Conservation (phyloP, 92 coral and sea anemone genomes). For the Phenganax stokvisi region DNA sequence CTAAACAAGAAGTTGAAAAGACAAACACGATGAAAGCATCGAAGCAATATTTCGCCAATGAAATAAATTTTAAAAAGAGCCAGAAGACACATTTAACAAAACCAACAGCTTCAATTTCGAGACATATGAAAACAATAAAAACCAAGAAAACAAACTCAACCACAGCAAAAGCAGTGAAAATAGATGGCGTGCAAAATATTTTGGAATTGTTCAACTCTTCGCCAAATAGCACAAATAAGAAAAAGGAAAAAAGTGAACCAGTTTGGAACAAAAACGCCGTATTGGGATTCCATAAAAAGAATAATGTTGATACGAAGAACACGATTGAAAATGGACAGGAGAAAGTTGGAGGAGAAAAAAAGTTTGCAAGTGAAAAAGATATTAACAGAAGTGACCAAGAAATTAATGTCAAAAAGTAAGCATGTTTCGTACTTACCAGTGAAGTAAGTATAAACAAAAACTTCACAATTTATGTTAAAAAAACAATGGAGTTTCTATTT, state of each 20-base stretch:
- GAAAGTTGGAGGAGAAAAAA: neutral
- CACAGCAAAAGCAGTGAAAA: neutral
- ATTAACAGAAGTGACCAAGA: neutral
- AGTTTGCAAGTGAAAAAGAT: neutral
- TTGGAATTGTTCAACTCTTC: slow-evolving; percentile 8
- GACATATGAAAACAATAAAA: too few species aligned
- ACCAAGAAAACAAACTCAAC: too few species aligned
- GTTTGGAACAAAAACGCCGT: slow-evolving; percentile 26
- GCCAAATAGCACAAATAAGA: slow-evolving; percentile 15
- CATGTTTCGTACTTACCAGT: neutral
- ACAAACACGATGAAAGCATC: neutral
- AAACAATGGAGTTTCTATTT: too few species aligned
- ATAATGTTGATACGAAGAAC: slow-evolving; percentile 9
- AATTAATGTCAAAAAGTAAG: slow-evolving; percentile 4
- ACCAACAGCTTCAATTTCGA: too few species aligned
- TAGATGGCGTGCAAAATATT: neutral
- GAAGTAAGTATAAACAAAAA: too few species aligned
- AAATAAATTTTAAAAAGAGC: too few species aligned
- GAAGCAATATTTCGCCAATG: too few species aligned
- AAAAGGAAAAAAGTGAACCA: neutral
- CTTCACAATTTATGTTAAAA: too few species aligned
- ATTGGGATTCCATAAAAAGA: slow-evolving; percentile 5
- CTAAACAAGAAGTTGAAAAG: neutral
- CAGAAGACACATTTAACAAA: too few species aligned
- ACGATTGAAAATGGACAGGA: neutral